Percentiles rank a stretch among this genome's conserved stretches.
These are phyloP conservation scores for Poeciliopsis turneri DNA, from an alignment of 2,797 vertebrate genomes.

Conservation along the genomic window DNA sequence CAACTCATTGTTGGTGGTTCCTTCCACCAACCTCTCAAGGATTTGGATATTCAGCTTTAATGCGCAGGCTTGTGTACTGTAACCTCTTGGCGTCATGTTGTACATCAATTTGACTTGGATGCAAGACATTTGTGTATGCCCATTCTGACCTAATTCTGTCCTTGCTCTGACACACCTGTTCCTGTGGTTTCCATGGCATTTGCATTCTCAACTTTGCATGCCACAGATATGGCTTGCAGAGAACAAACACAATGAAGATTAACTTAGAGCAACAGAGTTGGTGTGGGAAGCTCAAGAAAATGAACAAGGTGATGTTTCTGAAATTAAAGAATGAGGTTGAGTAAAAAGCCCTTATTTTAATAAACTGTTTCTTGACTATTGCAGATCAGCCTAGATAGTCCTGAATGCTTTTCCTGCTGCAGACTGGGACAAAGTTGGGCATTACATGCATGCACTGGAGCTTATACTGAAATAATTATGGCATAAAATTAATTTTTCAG, in stretches of 20 bases:
- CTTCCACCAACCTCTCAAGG: constrained; percentile 23
- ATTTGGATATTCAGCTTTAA: constrained; percentile 38
- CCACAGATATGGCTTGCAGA: constrained; percentile 40
- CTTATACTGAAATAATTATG: constrained; percentile 36
- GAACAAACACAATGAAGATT: constrained; percentile 16
- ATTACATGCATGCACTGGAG: constrained; percentile 26
- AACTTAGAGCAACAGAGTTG: constrained; percentile 4
- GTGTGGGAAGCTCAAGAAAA: constrained; percentile 17
- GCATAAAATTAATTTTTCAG: constrained; percentile 38
- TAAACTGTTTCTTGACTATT: constrained; percentile 18
- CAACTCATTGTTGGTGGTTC: constrained; percentile 37
- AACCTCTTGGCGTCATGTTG: constrained; percentile 66
- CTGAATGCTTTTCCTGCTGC: constrained; percentile 40
- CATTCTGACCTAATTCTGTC: constrained; percentile 78
- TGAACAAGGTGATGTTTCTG: constrained; percentile 12
- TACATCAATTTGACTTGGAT: constrained; percentile 76
- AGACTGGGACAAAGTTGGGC: constrained; percentile 36
- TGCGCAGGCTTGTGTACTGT: constrained; percentile 25
- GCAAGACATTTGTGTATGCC: constrained; percentile 55
- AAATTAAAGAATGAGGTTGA: constrained; percentile 7
- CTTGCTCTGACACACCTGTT: constrained; percentile 80
- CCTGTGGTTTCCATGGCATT: constrained; percentile 64
- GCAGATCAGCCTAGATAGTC: constrained; percentile 38
- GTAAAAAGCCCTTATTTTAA: constrained; percentile 11
- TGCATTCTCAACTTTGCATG: constrained; percentile 81